Conservation (phyloP, 2,888 invertebrate genomes). For the Pterobdella sp. region DNA sequence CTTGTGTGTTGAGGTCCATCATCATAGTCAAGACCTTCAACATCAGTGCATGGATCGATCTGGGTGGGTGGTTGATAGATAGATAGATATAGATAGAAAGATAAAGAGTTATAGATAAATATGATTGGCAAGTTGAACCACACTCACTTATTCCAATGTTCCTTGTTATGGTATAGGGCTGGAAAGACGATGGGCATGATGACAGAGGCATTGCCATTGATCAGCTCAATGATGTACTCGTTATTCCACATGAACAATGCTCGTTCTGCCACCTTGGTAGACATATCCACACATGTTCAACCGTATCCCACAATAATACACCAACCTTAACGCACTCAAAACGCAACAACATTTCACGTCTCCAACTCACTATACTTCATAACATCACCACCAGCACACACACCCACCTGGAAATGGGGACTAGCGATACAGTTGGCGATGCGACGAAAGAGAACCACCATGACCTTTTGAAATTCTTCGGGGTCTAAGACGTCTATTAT, state of each 20-base stretch:
- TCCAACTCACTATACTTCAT: neutral
- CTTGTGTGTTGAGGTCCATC: slow-evolving; percentile 99
- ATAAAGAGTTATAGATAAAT: neutral
- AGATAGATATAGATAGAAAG: neutral
- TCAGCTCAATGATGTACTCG: slow-evolving; percentile 97
- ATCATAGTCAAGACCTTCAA: slow-evolving; percentile 99
- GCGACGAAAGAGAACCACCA: slow-evolving; percentile 93
- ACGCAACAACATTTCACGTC: neutral
- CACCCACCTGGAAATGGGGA: slow-evolving; percentile 89
- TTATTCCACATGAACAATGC: slow-evolving; percentile 99
- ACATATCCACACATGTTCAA: neutral
- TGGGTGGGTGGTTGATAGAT: slow-evolving; percentile 40
- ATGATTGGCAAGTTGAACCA: neutral
- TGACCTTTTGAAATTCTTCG: slow-evolving; percentile 94
- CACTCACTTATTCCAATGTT: slow-evolving; percentile 85
- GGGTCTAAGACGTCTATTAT: slow-evolving; percentile 99
- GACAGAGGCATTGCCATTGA: slow-evolving; percentile 94
- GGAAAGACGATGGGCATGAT: slow-evolving; percentile 99
- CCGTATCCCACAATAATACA: neutral
- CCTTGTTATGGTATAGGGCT: slow-evolving; percentile 91
- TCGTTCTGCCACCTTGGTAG: slow-evolving; percentile 84
- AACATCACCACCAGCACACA: neutral
- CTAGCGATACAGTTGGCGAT: slow-evolving; percentile 97
- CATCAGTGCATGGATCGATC: slow-evolving; percentile 92
- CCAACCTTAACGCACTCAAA: neutral